Evolutionary conservation across 37 sponge, comb jelly and placozoan species (phyloP).

Genomic region (Beroe forskalii): DNA sequence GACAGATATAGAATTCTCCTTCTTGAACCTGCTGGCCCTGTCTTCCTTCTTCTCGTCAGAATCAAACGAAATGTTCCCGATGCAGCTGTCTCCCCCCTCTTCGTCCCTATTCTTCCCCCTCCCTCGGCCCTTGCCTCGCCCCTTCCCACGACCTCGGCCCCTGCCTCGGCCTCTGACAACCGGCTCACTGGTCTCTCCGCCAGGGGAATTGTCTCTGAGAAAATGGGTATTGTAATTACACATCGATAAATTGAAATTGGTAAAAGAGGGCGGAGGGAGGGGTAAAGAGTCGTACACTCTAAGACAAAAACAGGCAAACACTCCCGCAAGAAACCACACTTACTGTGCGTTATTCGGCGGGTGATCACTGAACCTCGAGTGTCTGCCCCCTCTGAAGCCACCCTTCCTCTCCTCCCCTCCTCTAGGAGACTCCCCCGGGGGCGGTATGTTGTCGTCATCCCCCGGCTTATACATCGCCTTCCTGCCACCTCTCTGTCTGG

Average conservation of each 20-base stretch:
- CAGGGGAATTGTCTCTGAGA: too few species aligned
- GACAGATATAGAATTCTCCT: slow-evolving; percentile 32
- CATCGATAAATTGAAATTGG: too few species aligned
- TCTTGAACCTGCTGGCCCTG: slow-evolving; percentile 51
- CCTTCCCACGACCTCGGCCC: neutral
- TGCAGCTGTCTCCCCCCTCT: neutral
- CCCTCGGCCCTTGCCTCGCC: slow-evolving; percentile 32
- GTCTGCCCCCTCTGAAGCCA: neutral
- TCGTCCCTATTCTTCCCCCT: neutral
- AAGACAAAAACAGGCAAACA: too few species aligned
- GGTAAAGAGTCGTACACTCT: too few species aligned
- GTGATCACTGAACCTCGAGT: neutral
- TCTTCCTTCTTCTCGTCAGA: slow-evolving; percentile 57
- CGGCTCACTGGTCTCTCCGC: too few species aligned
- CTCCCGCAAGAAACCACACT: too few species aligned
- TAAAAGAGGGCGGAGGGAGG: too few species aligned
- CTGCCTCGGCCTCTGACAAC: neutral
- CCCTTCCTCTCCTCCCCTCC: neutral
- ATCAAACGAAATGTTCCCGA: slow-evolving; percentile 51
- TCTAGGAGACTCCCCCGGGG: neutral
- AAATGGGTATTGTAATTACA: too few species aligned
- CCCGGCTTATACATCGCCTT: slow-evolving; percentile 51
- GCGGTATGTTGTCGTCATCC: slow-evolving; percentile 43
- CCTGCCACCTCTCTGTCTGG: neutral
- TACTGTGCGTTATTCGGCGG: too few species aligned